A percentile compares a stretch with the other conserved stretches of the same genome.
phyloP scores from a whole-genome alignment of 1,140 invertebrate genomes.

The Brachionus asplanchnoidis region DNA sequence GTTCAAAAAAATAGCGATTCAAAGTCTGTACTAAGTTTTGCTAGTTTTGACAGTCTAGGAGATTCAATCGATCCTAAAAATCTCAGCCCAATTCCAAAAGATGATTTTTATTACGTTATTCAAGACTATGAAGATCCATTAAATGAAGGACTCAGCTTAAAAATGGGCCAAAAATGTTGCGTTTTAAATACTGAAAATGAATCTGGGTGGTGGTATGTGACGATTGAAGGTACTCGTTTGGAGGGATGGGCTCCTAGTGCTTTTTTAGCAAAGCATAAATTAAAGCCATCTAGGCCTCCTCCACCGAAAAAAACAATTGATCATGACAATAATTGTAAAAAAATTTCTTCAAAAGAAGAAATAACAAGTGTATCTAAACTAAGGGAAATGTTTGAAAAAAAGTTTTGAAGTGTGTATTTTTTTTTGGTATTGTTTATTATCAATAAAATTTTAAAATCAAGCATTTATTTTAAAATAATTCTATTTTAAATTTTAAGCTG shows the following conservation, averaged over 20 bases:
- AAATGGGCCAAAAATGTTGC: not conserved
- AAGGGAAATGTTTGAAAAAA: not conserved
- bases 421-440: too few species aligned
- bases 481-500: too few species aligned
- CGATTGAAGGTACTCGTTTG: not conserved
- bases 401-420: not conserved
- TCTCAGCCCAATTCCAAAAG: not conserved
- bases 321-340: too few species aligned
- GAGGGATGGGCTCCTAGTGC: constrained; percentile 13
- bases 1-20: not conserved
- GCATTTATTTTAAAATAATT: too few species aligned
- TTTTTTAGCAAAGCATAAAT: not conserved
- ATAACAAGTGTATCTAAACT: not conserved
- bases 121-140: constrained; percentile 5
- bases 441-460: too few species aligned
- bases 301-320: not conserved
- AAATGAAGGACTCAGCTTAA: not conserved
- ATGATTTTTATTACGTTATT: constrained; percentile 16
- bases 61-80: not conserved
- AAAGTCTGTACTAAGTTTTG: not conserved
- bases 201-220: not conserved
- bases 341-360: not conserved
- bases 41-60: not conserved
- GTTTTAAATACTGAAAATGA: not conserved
- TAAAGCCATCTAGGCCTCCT: constrained; percentile 11